Conservation (phyloP, 1,140 invertebrate species). For the Orius insidiosus region DNA sequence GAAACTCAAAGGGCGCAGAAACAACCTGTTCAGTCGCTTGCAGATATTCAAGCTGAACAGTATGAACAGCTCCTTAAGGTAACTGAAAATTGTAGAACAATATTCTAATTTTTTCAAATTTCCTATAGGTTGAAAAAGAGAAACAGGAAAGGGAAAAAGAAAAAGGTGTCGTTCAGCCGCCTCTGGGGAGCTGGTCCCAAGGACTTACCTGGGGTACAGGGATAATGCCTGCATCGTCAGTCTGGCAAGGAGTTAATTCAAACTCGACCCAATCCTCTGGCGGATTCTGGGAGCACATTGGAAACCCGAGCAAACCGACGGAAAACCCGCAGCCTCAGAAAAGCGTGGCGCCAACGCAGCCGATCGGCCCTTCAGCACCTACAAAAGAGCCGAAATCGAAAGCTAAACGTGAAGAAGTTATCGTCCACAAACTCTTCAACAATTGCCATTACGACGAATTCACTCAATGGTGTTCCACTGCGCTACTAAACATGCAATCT, state of each 20-base stretch:
- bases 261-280: neutral
- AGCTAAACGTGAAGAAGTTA: conserved; percentile 47
- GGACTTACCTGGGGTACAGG: conserved; percentile 3
- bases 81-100: too few species aligned
- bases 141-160: conserved; percentile 29
- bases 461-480: conserved; percentile 67
- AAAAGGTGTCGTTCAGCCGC: conserved; percentile 22
- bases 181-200: conserved; percentile 9
- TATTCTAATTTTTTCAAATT: too few species aligned
- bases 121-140: conserved; percentile 31
- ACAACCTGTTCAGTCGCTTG: conserved; percentile 50
- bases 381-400: conserved; percentile 29
- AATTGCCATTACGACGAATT: conserved; percentile 47
- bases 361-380: conserved; percentile 7
- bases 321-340: conserved; percentile 13
- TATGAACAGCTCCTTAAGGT: conserved; percentile 42
- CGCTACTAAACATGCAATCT: conserved; percentile 42
- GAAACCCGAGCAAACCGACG: conserved; percentile 9
- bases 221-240: neutral
- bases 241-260: neutral
- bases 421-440: conserved; percentile 42
- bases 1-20: conserved; percentile 31
- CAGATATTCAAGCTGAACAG: conserved; percentile 74
- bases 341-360: too few species aligned
- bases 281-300: conserved; percentile 30